Conservation (phyloP, 2,797 vertebrate genomes). For the Onychomys torridus region DNA sequence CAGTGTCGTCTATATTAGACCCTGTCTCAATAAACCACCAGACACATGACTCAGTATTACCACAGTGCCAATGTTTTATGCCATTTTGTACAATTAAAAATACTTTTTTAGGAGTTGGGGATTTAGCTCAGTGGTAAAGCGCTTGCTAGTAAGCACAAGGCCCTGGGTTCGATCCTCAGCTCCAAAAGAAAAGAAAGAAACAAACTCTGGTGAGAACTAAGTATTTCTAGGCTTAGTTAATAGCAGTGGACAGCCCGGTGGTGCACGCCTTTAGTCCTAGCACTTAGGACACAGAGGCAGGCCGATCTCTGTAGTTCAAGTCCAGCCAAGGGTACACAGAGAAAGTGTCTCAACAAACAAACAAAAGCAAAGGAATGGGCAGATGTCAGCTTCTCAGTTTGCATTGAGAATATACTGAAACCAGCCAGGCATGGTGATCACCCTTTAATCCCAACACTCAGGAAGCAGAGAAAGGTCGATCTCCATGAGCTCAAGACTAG, state of each 20-base stretch:
- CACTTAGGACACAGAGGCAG: neutral
- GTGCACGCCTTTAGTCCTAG: neutral
- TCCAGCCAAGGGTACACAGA: neutral
- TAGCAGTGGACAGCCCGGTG: neutral
- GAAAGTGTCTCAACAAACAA: neutral
- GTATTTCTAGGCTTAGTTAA: neutral
- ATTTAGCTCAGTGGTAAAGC: too few species aligned
- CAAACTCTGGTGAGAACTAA: neutral
- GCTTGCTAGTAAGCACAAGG: too few species aligned
- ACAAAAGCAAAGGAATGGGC: neutral
- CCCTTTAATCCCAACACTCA: neutral
- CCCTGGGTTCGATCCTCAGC: too few species aligned
- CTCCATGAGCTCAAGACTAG: neutral
- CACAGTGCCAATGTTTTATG: neutral
- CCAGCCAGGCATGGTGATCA: neutral
- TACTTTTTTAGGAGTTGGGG: too few species aligned
- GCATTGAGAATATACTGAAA: too few species aligned
- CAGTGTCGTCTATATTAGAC: neutral
- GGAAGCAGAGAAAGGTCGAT: neutral
- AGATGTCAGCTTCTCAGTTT: neutral
- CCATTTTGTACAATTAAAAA: neutral
- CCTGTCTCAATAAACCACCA: neutral
- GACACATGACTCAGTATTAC: neutral
- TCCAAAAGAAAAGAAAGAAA: too few species aligned
- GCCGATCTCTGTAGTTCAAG: neutral